Evolutionary conservation across 1,140 invertebrate genomes (phyloP).

Genomic region (Diploscapter pachys): DNA sequence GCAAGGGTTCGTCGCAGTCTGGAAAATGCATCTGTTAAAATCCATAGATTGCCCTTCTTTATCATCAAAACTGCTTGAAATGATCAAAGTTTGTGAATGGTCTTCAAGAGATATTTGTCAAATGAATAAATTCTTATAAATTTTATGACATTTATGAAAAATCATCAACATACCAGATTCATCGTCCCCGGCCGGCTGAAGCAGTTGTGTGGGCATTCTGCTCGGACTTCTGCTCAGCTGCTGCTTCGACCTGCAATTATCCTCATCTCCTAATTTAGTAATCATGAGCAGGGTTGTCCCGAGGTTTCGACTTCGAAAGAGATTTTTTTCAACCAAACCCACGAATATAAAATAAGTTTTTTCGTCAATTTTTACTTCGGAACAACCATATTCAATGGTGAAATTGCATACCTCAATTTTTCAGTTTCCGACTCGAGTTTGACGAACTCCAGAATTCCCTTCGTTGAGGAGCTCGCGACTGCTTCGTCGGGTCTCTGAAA

Average conservation of each 20-base stretch:
- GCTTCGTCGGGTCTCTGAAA: no score
- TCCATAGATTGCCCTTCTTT: slow-evolving; percentile 15
- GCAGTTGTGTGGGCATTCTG: slow-evolving; percentile 59
- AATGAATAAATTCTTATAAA: neutral
- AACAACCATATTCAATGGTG: no score
- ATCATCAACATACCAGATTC: slow-evolving; percentile 69
- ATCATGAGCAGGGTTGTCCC: neutral
- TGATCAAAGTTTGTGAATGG: slow-evolving; percentile 1
- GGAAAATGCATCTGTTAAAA: slow-evolving; percentile 20
- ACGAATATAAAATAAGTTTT: neutral
- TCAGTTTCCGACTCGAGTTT: no score
- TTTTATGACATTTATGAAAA: neutral
- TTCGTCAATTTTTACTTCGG: no score
- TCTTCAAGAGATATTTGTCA: neutral
- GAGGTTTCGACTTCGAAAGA: neutral
- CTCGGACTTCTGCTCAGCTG: slow-evolving; percentile 66
- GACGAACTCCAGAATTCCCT: no score
- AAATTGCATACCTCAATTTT: no score
- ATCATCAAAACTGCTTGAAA: neutral
- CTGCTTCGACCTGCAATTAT: slow-evolving; percentile 57
- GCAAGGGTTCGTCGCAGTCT: slow-evolving; percentile 85
- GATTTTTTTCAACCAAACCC: neutral
- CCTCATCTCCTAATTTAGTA: neutral
- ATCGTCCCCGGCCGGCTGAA: slow-evolving; percentile 67
- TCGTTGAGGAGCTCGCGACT: no score